Conservation (phyloP, 2,797 vertebrate species). For the Neostethus bicornis region DNA sequence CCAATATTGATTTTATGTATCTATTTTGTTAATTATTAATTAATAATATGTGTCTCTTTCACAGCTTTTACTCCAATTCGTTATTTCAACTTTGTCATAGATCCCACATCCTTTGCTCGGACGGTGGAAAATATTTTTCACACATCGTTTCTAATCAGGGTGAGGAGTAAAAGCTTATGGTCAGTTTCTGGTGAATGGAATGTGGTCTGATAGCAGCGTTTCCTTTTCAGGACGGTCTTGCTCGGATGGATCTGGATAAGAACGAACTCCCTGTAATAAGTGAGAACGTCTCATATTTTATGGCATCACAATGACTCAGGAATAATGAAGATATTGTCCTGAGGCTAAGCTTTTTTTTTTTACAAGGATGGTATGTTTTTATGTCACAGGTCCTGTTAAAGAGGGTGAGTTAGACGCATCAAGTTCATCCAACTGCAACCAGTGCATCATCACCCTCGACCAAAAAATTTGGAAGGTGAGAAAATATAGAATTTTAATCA, state of each 20-base stretch:
- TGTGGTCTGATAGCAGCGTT: slow-evolving; percentile 11
- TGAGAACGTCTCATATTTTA: slow-evolving; percentile 40
- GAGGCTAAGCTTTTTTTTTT: no score
- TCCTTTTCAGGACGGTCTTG: slow-evolving; percentile 78
- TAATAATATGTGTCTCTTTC: neutral
- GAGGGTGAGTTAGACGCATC: slow-evolving; percentile 65
- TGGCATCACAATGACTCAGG: neutral
- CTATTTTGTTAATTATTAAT: neutral
- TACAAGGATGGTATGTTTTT: slow-evolving; percentile 22
- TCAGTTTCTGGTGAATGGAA: neutral
- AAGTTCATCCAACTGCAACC: slow-evolving; percentile 63
- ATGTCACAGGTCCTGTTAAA: slow-evolving; percentile 70
- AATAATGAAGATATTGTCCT: neutral
- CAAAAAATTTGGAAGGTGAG: slow-evolving; percentile 77
- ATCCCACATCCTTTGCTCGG: slow-evolving; percentile 90
- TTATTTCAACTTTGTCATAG: slow-evolving; percentile 95
- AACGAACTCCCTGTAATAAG: slow-evolving; percentile 78
- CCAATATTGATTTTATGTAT: no score
- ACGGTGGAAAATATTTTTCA: slow-evolving; percentile 98
- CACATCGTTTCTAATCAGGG: slow-evolving; percentile 93
- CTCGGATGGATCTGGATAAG: slow-evolving; percentile 70
- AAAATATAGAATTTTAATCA: neutral
- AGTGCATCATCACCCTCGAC: slow-evolving; percentile 78
- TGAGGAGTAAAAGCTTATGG: slow-evolving; percentile 65
- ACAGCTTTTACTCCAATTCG: no score